These are phyloP conservation scores for Chrysina gloriosa DNA, from an alignment of 2,888 invertebrate species.

Conservation along the genomic window DNA sequence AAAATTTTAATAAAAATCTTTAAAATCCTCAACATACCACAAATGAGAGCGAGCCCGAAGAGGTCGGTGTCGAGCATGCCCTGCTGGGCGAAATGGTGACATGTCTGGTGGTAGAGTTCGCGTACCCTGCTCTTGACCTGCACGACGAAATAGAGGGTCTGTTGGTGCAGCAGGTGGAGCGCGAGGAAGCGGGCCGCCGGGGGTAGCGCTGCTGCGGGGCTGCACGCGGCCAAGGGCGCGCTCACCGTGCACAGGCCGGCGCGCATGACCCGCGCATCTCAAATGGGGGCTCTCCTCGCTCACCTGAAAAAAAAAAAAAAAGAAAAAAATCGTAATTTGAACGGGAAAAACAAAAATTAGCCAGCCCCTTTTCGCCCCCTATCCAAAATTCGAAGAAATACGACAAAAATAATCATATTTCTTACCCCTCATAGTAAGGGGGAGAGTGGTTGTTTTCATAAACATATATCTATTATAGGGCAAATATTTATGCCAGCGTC, in stretches of 20 bases:
- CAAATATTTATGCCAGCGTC: no score
- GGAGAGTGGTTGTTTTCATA: no score
- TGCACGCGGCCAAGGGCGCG: slow-evolving; percentile 83
- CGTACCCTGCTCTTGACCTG: slow-evolving; percentile 87
- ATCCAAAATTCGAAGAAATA: no score
- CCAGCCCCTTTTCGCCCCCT: no score
- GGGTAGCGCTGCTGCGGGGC: slow-evolving; percentile 71
- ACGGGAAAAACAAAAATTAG: no score
- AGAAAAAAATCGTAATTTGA: background rate
- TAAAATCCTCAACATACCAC: slow-evolving; percentile 76
- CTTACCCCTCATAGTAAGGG: no score
- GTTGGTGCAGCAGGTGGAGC: slow-evolving; percentile 73
- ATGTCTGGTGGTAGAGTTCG: slow-evolving; percentile 85
- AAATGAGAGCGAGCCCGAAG: slow-evolving; percentile 85
- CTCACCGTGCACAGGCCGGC: slow-evolving; percentile 83
- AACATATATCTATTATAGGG: no score
- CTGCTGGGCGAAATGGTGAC: slow-evolving; percentile 82
- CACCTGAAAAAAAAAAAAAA: slow-evolving; percentile 44
- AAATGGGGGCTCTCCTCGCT: slow-evolving; percentile 56
- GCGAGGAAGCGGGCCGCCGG: slow-evolving; percentile 75
- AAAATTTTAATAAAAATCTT: no score
- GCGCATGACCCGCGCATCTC: slow-evolving; percentile 63
- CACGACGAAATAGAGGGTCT: slow-evolving; percentile 70
- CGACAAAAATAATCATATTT: no score
- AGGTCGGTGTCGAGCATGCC: slow-evolving; percentile 87